Percentiles rank a stretch among this genome's conserved stretches.
Evolutionary conservation across 2,113 vertebrate species (phyloP).

Genomic region (Dinomys branickii): DNA sequence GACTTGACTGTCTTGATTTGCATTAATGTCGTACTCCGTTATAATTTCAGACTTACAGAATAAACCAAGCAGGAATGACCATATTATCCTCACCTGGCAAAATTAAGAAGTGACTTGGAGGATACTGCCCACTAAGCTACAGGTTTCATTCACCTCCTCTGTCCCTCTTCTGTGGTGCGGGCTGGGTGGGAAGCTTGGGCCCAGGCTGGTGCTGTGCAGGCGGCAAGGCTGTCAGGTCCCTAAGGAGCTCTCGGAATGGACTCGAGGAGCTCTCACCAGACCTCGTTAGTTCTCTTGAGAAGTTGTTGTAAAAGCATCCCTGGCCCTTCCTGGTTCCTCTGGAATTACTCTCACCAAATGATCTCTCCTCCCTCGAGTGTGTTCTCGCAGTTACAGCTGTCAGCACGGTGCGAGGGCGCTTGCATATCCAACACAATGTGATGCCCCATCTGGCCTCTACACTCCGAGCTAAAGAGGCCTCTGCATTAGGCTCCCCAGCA

Average conservation of each 20-base stretch:
- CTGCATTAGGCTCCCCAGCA: background rate
- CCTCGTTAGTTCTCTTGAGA: background rate
- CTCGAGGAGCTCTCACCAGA: background rate
- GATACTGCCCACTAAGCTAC: accelerated
- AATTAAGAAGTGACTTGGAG: background rate
- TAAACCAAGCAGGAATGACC: background rate
- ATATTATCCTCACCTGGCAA: background rate
- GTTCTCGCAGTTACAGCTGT: too few relatives aligned
- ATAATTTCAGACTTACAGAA: background rate
- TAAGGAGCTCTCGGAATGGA: background rate
- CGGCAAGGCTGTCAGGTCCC: background rate
- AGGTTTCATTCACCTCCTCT: accelerated
- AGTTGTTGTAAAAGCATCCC: background rate
- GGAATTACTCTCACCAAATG: background rate
- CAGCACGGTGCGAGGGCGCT: background rate
- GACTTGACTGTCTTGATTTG: background rate
- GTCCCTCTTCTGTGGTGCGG: background rate
- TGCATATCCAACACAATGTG: too few relatives aligned
- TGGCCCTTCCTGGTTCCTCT: background rate
- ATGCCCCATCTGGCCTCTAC: background rate
- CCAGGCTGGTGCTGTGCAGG: background rate
- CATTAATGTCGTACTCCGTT: background rate
- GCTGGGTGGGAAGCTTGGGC: background rate
- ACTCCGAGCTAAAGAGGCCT: background rate
- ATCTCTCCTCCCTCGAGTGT: too few relatives aligned